phyloP scores from a whole-genome alignment of 2,797 vertebrate genomes.

The Sebastes iracundus region DNA sequence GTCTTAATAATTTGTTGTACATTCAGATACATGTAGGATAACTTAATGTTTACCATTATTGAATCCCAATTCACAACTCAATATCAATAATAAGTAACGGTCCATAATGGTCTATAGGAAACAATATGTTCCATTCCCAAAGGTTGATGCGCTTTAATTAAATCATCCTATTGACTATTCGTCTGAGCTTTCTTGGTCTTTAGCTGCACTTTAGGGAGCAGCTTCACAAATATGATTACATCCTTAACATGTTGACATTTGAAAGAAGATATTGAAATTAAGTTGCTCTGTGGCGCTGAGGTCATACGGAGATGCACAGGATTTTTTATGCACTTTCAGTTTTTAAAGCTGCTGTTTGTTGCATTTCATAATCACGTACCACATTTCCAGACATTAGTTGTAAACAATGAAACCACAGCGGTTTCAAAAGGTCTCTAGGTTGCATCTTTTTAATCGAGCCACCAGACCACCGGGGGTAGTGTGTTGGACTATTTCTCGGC shows the following conservation, averaged over 20 bases:
- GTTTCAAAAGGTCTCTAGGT: background rate
- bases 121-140: background rate
- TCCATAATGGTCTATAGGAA: background rate
- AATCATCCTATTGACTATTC: conserved; percentile 18
- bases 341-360: background rate
- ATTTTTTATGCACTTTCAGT: background rate
- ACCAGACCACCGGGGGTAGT: background rate
- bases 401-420: background rate
- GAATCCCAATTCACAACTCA: conserved; percentile 3
- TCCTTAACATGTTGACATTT: conserved; percentile 44
- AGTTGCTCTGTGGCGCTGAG: background rate
- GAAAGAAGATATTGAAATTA: background rate
- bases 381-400: background rate
- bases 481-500: background rate
- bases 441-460: background rate
- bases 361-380: background rate
- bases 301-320: background rate
- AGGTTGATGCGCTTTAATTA: conserved; percentile 15
- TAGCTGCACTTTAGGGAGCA: background rate
- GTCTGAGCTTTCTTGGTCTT: conserved; percentile 22
- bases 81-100: background rate
- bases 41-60: background rate
- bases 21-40: background rate
- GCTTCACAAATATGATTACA: background rate
- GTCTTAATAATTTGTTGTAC: background rate